Evolutionary conservation across 2,797 vertebrate genomes (phyloP).

Genomic region (Anguilla marmorata): DNA sequence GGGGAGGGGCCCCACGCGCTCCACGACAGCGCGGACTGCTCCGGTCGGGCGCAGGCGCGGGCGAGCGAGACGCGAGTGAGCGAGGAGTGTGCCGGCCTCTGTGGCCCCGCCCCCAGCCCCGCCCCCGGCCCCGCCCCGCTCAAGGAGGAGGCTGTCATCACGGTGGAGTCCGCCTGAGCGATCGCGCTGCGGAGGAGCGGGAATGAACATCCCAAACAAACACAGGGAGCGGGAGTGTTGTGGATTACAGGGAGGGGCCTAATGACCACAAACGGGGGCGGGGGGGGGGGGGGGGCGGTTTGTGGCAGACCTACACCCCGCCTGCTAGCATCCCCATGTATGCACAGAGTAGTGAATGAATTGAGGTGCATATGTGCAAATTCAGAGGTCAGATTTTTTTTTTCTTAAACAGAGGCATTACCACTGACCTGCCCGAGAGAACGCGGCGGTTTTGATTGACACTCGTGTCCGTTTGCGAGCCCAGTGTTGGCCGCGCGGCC

Average conservation of each 20-base stretch:
- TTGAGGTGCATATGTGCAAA: background rate
- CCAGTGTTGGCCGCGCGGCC: background rate
- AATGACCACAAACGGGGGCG: conserved; percentile 44
- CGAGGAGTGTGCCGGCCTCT: conserved; percentile 52
- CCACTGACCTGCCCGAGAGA: background rate
- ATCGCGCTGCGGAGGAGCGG: background rate
- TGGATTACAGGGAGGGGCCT: conserved; percentile 40
- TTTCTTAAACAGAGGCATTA: background rate
- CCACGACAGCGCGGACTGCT: conserved; percentile 75
- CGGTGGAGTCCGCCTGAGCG: conserved; percentile 70
- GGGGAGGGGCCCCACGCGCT: conserved; percentile 49
- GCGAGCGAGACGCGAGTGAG: background rate
- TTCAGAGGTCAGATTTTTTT: background rate
- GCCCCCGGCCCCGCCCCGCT: conserved; percentile 26
- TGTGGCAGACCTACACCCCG: conserved; percentile 31
- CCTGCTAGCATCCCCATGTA: background rate
- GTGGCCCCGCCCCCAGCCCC: conserved; percentile 48
- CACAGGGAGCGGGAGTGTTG: conserved; percentile 50
- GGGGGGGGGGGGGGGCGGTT: conserved; percentile 35
- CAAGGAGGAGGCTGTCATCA: conserved; percentile 57
- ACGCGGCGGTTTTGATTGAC: background rate
- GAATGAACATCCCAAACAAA: background rate
- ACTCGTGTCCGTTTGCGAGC: background rate
- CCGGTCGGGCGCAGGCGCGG: conserved; percentile 54
- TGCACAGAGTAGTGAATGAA: background rate